Evolutionary conservation across 2,113 vertebrate genomes (phyloP).

Genomic region (Cyprinodon variegatus): DNA sequence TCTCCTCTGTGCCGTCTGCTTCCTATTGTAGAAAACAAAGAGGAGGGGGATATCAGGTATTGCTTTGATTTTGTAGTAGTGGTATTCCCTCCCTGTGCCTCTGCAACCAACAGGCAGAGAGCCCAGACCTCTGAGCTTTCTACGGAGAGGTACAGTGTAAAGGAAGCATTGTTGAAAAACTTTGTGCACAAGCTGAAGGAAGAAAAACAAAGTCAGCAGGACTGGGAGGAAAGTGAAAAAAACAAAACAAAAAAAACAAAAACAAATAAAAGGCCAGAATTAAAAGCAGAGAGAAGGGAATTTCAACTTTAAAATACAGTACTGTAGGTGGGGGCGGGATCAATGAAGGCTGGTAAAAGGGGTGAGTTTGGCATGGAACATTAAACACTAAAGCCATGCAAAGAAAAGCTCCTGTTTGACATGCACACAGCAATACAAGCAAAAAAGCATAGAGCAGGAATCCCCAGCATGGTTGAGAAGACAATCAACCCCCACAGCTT

Average conservation of each 20-base stretch:
- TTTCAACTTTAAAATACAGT: constrained; percentile 51
- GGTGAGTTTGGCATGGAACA: constrained; percentile 72
- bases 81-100: constrained; percentile 82
- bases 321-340: constrained; percentile 54
- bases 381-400: constrained; percentile 84
- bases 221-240: constrained; percentile 65
- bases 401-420: constrained; percentile 86
- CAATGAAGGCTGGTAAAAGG: constrained; percentile 62
- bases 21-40: constrained; percentile 73
- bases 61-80: constrained; percentile 89
- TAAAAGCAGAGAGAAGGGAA: constrained; percentile 43
- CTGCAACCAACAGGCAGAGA: constrained; percentile 72
- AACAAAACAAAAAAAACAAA: constrained; percentile 58
- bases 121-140: constrained; percentile 77
- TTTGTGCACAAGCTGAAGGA: constrained; percentile 80
- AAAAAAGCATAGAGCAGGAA: constrained; percentile 86
- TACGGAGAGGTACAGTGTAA: constrained; percentile 83
- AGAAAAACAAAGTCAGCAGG: constrained; percentile 68
- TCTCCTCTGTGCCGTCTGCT: constrained; percentile 70
- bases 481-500: constrained; percentile 75
- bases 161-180: constrained; percentile 85
- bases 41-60: constrained; percentile 80
- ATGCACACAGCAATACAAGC: constrained; percentile 94
- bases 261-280: constrained; percentile 62
- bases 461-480: constrained; percentile 78